A percentile compares a stretch with the other conserved stretches of the same genome.
Evolutionary conservation across 1,140 invertebrate species (phyloP).

Genomic region (Eriocheir sinensis): DNA sequence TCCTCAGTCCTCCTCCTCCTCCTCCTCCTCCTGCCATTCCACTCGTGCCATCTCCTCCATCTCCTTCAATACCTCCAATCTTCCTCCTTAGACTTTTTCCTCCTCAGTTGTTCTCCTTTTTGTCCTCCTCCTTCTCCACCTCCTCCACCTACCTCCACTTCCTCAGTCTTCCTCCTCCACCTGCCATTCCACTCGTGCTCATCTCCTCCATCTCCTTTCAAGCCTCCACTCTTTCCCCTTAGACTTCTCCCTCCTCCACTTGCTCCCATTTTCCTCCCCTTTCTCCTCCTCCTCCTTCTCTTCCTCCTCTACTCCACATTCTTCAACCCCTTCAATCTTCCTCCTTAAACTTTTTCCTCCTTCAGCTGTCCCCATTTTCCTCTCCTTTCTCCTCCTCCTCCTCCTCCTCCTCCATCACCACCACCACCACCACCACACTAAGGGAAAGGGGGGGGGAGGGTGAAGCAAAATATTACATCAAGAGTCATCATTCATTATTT

Average conservation of each 20-base stretch:
- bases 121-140: no score
- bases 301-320: not conserved
- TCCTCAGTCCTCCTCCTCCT: not conserved
- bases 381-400: not conserved
- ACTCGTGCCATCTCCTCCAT: not conserved
- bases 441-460: not conserved
- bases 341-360: no score
- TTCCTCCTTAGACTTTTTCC: no score
- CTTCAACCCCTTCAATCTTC: not conserved
- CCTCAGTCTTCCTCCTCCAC: not conserved
- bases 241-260: no score
- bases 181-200: not conserved
- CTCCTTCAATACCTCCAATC: no score
- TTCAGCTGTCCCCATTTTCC: not conserved
- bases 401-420: not conserved
- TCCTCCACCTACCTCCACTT: not conserved
- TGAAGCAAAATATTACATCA: not conserved
- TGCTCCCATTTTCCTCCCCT: no score
- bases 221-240: no score
- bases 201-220: not conserved
- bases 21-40: not conserved
- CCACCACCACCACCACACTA: not conserved
- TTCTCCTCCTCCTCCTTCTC: not conserved
- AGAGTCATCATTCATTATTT: slow-evolving; percentile 2
- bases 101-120: no score